Evolutionary conservation across 2,888 invertebrate species (phyloP), one percentile per base, ranked within the genome.

Genomic region (Ochlodes sylvanus): DNA sequence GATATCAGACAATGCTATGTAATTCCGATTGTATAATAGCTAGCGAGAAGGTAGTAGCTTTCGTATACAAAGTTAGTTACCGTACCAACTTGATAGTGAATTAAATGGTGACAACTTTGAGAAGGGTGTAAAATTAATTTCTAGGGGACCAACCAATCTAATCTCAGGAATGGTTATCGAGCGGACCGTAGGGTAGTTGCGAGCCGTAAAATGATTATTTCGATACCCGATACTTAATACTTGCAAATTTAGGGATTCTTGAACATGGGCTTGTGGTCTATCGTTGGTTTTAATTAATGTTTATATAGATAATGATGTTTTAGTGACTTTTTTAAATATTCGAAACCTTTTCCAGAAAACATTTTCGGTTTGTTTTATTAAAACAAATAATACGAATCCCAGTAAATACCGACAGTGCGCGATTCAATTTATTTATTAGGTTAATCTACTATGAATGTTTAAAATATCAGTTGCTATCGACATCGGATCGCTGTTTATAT

Each of bases 61-160:
- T 12, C 9, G 38, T 38, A 12, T 10, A 38, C 38, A 38, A 2
- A 38, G 38, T 38, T 38, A 38, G 10, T 38, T 38, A 38, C 38
- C 10, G 7, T 38, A 9, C 3, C 9, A 38, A 38, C 10, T 38
- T 38, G 38, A 38, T 47, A 47, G 44, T 17, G 44, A 47, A 47
- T 17, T 47, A 9, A 47, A 47, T 47, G 15, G 69, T 70, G 68
- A 75, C 74, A 77, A 80, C 73, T 80, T 81, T 81, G 80, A 81
- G 79, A 77, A 76, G 78, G 79, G 80, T 78, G 70, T 76, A 78
- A 79, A 77, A 79, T 80, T 77, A 80, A 79, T 79, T 77, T 71
- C 69, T 71, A 56, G 57, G 73, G 71, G 73, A 73, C 75, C 61
- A 69, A 62, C 72, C 75, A 68, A 78, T 75, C 73, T 77, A 73